These are phyloP conservation scores for Pasiphila rectangulata DNA, from an alignment of 2,888 invertebrate genomes.

Conservation along the genomic window DNA sequence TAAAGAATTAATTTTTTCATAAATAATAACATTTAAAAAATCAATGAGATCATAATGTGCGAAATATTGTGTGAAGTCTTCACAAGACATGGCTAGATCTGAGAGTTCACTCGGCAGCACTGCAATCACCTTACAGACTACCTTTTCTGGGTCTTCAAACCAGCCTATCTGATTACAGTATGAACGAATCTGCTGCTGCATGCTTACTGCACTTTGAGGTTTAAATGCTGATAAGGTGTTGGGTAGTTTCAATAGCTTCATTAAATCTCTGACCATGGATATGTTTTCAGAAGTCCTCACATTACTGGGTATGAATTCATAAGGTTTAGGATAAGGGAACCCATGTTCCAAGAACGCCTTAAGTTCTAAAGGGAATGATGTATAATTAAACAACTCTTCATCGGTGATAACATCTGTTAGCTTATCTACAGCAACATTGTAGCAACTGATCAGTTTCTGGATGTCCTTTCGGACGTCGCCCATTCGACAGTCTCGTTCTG, in stretches of 20 bases:
- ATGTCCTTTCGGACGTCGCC: constrained; percentile 76
- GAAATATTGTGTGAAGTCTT: constrained; percentile 61
- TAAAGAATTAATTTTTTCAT: constrained; percentile 75
- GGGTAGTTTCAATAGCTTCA: constrained; percentile 81
- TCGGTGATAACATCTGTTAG: constrained; percentile 82
- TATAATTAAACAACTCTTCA: constrained; percentile 79
- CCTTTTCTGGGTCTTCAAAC: constrained; percentile 69
- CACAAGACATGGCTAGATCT: constrained; percentile 55
- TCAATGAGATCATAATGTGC: constrained; percentile 75
- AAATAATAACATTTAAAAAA: constrained; percentile 76
- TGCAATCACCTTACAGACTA: constrained; percentile 75
- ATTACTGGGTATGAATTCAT: constrained; percentile 84
- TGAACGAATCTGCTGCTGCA: constrained; percentile 69
- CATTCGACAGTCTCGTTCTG: constrained; percentile 60
- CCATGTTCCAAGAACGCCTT: constrained; percentile 71
- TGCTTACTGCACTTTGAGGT: constrained; percentile 56
- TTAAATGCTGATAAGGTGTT: constrained; percentile 66
- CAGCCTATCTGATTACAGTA: constrained; percentile 77
- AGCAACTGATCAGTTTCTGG: constrained; percentile 81
- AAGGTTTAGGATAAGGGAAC: constrained; percentile 81
- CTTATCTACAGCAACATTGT: constrained; percentile 84
- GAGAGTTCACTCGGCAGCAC: constrained; percentile 62
- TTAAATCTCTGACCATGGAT: constrained; percentile 68
- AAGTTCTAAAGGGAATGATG: constrained; percentile 84
- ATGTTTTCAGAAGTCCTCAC: constrained; percentile 80